Evolutionary conservation across 2,797 vertebrate genomes (phyloP), one percentile per base, ranked within the genome.

Genomic region (Helostoma temminkii): DNA sequence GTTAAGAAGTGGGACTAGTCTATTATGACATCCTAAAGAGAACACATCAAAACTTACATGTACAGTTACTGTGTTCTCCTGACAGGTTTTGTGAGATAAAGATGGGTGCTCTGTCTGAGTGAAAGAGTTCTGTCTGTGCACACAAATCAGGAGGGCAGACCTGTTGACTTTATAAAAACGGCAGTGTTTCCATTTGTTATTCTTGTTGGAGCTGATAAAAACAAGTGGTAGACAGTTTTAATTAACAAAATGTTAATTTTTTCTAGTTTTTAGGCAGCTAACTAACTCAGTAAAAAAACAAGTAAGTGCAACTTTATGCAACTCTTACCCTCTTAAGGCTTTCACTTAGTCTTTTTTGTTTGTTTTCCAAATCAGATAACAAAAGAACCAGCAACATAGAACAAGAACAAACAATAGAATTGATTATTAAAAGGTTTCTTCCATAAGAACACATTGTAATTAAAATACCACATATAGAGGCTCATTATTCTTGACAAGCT

Each of bases 41-140:
- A 61, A 50, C 68, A 57, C 68, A 76, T 87, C 72, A 76, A 80
- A 88, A 82, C 78, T 57, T 76, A 76, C 76, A 86, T 56, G 58
- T 50, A 63, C 53, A 61, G 56, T 80, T 49, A 36, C 36, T 61
- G 46, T 50, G 18, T 21, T 70, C 67, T 34, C 45, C 48, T 69
- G 54, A 65, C 65, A 58, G 32, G 50, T 79, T 72, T 80, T 4
- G 18, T 11, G 46, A 47, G 68, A 57, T 69, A 54, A 74, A 76
- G 65, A 76, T 43, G 47, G 57, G 48, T 79, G 76, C 45, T 72
- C 45, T 53, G 74, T 62, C 69, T 85, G 14, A 58, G 50, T 69
- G 68, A 67, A 68, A 57, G 22, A 55, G 53, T 59, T 84, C 42
- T 47, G 73, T 77, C 62, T 68, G 62, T 39, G 76, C 79, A 87